Evolutionary conservation across 2,888 invertebrate species (phyloP).

Genomic region (Colletes collaris): DNA sequence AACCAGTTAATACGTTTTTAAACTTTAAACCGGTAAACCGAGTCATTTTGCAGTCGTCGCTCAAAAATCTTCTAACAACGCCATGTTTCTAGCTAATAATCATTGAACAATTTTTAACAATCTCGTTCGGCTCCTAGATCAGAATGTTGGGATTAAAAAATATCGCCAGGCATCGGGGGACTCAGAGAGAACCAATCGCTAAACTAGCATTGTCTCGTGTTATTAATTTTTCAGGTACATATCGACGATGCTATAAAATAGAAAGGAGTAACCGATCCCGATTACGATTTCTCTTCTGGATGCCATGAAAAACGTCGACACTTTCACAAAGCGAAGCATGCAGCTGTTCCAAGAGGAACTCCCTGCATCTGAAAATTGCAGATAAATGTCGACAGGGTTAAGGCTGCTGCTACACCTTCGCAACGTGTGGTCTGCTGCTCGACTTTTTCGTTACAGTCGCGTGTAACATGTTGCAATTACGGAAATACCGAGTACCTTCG

Average conservation of each 20-base stretch:
- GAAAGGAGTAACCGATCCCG: constrained; percentile 44
- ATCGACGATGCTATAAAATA: constrained; percentile 23
- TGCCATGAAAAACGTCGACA: constrained; percentile 67
- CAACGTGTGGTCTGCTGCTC: background rate
- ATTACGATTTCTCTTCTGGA: constrained; percentile 65
- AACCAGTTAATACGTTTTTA: too few relatives aligned
- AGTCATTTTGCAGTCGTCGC: too few relatives aligned
- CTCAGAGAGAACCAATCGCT: too few relatives aligned
- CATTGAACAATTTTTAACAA: too few relatives aligned
- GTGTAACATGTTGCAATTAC: background rate
- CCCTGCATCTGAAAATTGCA: constrained; percentile 59
- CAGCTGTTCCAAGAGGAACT: constrained; percentile 56
- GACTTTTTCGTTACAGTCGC: background rate
- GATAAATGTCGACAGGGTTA: constrained; percentile 35
- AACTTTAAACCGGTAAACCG: too few relatives aligned
- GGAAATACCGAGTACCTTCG: too few relatives aligned
- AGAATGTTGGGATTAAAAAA: too few relatives aligned
- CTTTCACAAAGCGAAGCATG: constrained; percentile 61
- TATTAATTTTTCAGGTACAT: constrained; percentile 16
- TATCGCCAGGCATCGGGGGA: too few relatives aligned
- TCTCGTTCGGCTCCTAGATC: too few relatives aligned
- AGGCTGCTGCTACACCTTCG: background rate
- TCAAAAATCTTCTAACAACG: too few relatives aligned
- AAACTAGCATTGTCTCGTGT: too few relatives aligned
- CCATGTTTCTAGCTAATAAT: too few relatives aligned